phyloP scores from a whole-genome alignment of 2,113 vertebrate genomes.

The Chaetops frenatus region DNA sequence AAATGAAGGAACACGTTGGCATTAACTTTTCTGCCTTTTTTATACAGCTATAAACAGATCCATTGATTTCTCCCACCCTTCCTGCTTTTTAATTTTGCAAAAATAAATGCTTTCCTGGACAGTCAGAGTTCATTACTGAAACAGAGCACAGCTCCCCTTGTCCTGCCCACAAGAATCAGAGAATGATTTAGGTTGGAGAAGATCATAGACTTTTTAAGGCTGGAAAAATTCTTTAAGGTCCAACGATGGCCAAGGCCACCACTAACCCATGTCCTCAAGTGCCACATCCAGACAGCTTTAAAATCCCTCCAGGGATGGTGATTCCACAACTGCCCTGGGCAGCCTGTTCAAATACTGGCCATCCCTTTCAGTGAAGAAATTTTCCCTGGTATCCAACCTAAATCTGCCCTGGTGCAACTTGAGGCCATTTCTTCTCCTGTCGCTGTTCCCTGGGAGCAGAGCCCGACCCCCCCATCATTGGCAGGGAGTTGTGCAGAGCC shows the following conservation, averaged over 20 bases:
- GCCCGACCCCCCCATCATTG: too few species aligned
- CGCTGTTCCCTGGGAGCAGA: background rate
- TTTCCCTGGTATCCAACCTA: background rate
- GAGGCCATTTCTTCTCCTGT: accelerated
- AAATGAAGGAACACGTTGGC: background rate
- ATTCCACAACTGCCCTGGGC: background rate
- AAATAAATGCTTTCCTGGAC: conserved; percentile 59
- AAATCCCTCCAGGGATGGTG: background rate
- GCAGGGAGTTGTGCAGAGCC: background rate
- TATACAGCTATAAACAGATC: conserved; percentile 10
- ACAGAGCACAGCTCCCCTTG: conserved; percentile 19
- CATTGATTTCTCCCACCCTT: background rate
- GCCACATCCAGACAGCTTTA: background rate
- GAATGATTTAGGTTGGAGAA: background rate
- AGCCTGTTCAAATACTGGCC: background rate
- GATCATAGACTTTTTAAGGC: background rate
- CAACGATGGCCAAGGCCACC: background rate
- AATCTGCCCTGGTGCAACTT: accelerated
- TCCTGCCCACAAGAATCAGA: background rate
- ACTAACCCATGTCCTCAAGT: background rate
- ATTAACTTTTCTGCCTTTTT: conserved; percentile 21
- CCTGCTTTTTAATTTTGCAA: conserved; percentile 19
- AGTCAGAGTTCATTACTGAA: conserved; percentile 59
- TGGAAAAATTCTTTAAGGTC: background rate
- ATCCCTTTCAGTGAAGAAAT: background rate